A percentile compares a stretch with the other conserved stretches of the same genome.
Evolutionary conservation across 2,888 invertebrate genomes (phyloP).

Genomic region (Nomada flava): DNA sequence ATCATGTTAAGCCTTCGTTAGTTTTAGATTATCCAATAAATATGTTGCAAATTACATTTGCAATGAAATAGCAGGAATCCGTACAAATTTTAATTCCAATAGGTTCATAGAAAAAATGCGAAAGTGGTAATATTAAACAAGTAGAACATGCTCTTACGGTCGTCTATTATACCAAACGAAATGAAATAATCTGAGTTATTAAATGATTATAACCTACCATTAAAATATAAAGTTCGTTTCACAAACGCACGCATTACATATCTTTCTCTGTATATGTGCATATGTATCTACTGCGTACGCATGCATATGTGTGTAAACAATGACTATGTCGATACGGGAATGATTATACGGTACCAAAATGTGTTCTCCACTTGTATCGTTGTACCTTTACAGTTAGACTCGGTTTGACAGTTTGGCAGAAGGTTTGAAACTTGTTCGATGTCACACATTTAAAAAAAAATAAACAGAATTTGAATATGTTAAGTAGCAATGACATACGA

Average conservation of each 20-base stretch:
- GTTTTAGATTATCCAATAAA: constrained; percentile 47
- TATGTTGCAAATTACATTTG: constrained; percentile 34
- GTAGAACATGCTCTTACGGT: not conserved
- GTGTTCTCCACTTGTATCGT: not conserved
- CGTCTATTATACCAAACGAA: not conserved
- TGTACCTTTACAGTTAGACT: constrained; percentile 5
- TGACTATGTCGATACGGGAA: not conserved
- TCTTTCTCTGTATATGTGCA: constrained; percentile 11
- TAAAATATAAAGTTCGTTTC: constrained; percentile 50
- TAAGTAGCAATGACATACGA: constrained; percentile 28
- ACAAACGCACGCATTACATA: constrained; percentile 28
- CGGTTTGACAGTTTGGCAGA: constrained; percentile 22
- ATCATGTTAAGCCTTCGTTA: constrained; percentile 15
- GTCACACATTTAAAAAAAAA: constrained; percentile 28
- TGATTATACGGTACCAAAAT: constrained; percentile 5
- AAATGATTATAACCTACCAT: constrained; percentile 62
- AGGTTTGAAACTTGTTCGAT: constrained; percentile 20
- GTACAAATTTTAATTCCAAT: not conserved
- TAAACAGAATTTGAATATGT: constrained; percentile 48
- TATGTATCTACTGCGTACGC: constrained; percentile 17
- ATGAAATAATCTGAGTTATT: constrained; percentile 22
- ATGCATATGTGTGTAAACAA: constrained; percentile 2
- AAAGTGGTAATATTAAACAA: not conserved
- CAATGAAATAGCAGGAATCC: not conserved
- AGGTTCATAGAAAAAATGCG: not conserved